phyloP scores from a whole-genome alignment of 1,140 invertebrate species.

The Pseudomyrmex cubaensis region DNA sequence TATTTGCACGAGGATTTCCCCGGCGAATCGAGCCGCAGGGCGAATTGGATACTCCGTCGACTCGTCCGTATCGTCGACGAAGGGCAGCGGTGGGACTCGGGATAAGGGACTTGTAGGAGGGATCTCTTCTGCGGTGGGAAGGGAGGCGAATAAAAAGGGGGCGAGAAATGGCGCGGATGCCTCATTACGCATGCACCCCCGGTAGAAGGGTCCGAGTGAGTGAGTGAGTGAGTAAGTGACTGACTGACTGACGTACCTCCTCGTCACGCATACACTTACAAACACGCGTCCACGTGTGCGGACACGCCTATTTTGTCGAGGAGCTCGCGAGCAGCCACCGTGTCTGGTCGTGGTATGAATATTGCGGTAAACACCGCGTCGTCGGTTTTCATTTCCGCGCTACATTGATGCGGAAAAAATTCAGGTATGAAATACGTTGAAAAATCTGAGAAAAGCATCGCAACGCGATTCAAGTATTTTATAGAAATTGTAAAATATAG shows the following conservation, averaged over 20 bases:
- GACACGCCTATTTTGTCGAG: constrained; percentile 54
- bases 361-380: constrained; percentile 21
- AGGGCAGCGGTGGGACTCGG: constrained; percentile 56
- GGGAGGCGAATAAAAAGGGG: constrained; percentile 76
- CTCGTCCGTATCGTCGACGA: constrained; percentile 40
- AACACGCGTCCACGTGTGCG: constrained; percentile 27
- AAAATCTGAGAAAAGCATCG: background rate
- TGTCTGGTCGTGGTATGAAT: background rate
- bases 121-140: constrained; percentile 55
- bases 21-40: constrained; percentile 40
- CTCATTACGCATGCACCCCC: constrained; percentile 82
- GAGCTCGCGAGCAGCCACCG: background rate
- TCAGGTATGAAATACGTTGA: background rate
- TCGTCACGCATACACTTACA: constrained; percentile 43
- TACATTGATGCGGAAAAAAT: background rate
- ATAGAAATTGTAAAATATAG: background rate
- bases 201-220: constrained; percentile 61
- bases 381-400: constrained; percentile 36
- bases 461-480: background rate
- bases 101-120: constrained; percentile 69
- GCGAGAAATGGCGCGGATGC: constrained; percentile 74
- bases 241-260: constrained; percentile 78
- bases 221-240: constrained; percentile 71
- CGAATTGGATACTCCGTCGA: constrained; percentile 54
- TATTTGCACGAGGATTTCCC: constrained; percentile 72